Conservation (phyloP, 1,140 invertebrate genomes). For the Proctacanthus coquilletti region DNA sequence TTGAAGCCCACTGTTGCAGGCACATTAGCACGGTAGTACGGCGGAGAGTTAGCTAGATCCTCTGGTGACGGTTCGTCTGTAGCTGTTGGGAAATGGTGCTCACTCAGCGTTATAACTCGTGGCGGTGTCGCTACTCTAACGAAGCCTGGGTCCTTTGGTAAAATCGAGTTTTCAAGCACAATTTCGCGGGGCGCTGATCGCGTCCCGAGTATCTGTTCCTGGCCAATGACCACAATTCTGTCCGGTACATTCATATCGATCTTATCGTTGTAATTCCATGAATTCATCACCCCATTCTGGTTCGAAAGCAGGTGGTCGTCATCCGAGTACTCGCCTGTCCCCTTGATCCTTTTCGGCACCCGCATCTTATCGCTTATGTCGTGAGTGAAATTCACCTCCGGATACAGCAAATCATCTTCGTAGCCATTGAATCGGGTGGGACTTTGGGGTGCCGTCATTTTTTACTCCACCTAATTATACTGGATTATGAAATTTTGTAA, state of each 20-base stretch:
- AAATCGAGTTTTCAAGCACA: constrained; percentile 61
- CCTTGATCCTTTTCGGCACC: constrained; percentile 63
- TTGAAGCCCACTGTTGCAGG: constrained; percentile 21
- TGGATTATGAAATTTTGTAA: no score
- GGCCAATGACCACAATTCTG: constrained; percentile 68
- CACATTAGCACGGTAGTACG: constrained; percentile 21
- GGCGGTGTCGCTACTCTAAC: constrained; percentile 67
- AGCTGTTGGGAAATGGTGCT: constrained; percentile 60
- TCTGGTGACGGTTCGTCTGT: constrained; percentile 38
- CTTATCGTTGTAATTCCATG: constrained; percentile 54
- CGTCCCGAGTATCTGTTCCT: constrained; percentile 68
- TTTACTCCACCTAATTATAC: no score
- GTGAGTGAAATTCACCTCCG: constrained; percentile 51
- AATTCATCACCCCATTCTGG: constrained; percentile 38
- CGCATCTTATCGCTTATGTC: constrained; percentile 65
- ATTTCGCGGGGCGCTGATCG: constrained; percentile 70
- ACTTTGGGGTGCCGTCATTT: constrained; percentile 41
- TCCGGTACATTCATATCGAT: constrained; percentile 84
- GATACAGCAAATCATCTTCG: constrained; percentile 43
- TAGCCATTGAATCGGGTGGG: constrained; percentile 40
- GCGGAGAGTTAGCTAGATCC: constrained; percentile 14
- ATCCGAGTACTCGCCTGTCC: constrained; percentile 42
- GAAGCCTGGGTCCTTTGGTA: constrained; percentile 51
- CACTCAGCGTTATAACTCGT: constrained; percentile 61
- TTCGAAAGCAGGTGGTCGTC: constrained; percentile 38